A percentile compares a stretch with the other conserved stretches of the same genome.
Conservation (phyloP, 2,888 invertebrate genomes). For the Erebia epiphron region DNA sequence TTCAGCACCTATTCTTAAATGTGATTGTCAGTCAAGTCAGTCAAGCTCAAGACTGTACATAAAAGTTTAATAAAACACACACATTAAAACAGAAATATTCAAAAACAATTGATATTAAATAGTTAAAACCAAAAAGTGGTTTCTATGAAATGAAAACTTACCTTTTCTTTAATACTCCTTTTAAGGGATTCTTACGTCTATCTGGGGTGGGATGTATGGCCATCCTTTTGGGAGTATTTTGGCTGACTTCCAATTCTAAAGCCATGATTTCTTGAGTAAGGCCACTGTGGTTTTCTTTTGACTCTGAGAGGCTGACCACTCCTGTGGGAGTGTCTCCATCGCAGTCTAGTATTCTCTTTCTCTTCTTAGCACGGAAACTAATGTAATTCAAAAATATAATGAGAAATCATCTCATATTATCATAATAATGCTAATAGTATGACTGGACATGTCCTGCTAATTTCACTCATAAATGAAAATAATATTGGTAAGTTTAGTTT, state of each 20-base stretch:
- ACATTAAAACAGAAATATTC: no score
- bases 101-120: no score
- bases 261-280: conserved; percentile 88
- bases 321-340: conserved; percentile 75
- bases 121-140: neutral
- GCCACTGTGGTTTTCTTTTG: conserved; percentile 83
- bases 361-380: conserved; percentile 82
- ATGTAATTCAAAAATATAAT: conserved; percentile 17
- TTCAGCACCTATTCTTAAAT: no score
- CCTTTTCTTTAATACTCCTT: conserved; percentile 85
- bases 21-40: no score
- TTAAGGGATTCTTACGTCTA: conserved; percentile 77
- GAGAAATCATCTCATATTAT: neutral
- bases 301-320: conserved; percentile 66
- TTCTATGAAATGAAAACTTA: conserved; percentile 41
- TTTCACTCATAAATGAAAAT: no score
- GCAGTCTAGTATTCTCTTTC: conserved; percentile 82
- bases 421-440: neutral
- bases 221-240: conserved; percentile 86
- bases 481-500: no score
- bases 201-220: conserved; percentile 77
- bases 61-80: no score
- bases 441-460: no score
- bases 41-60: no score
- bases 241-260: conserved; percentile 85